Evolutionary conservation across 2,888 invertebrate genomes (phyloP), one percentile per base, ranked within the genome.

Genomic region (Minunthozetes semirufus): DNA sequence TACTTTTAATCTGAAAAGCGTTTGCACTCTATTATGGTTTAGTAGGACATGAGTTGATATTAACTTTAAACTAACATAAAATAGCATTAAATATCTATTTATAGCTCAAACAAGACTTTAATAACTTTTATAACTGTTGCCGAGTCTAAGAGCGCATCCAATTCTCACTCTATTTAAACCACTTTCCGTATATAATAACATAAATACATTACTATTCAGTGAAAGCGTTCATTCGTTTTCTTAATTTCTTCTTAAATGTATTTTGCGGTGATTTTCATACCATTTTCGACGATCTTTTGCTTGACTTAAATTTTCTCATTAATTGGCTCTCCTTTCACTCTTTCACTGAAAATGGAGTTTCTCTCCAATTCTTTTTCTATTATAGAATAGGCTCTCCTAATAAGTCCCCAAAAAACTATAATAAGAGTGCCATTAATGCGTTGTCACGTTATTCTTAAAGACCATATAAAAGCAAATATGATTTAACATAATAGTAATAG

Each of bases 81-180:
- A 17, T 61, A 59, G 22, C 61, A 61, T 61, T 61, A 25, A 61
- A 27, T 27, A 9, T 11, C 61, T 61, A 61, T 61, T 61, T 61
- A 61, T 61, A 61, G 27, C 61, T 9, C 5, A 33, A 33, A 33
- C 33, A 33, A n/a, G 53, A 53, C 61, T 27, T 61, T 61, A 61
- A 5, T n/a, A 9, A 33, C 22, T 22, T n/a, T n/a, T n/a, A n/a
- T n/a, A n/a, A n/a, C n/a, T n/a, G 19, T 59, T 22, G 15, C 61
- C 4, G 27, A 13, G 61, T 29, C 22, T 33, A 15, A 3, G 27
- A 27, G 11, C 27, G 27, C 15, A 27, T 27, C 61, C 9, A 25
- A 61, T 61, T 61, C n/a, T 27, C 61, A 61, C 29, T 61, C 61
- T 29, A 61, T 61, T 61, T 22, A 61, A 61, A 13, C 29, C n/a